These are phyloP conservation scores for Monochamus alternatus DNA, from an alignment of 2,888 invertebrate species.

Conservation along the genomic window DNA sequence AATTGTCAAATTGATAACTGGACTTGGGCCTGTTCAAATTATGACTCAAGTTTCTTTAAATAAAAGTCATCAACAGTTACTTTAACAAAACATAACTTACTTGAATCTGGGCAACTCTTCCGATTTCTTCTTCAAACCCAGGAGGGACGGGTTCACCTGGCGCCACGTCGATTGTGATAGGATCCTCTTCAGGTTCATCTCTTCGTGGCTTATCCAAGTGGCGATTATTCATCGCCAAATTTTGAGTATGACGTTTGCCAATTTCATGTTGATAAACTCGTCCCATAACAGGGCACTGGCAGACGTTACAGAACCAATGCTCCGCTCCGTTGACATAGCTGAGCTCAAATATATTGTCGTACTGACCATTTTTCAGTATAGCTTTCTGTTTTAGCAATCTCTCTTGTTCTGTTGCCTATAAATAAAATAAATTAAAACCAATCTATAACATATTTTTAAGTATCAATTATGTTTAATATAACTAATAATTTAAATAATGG, in stretches of 20 bases:
- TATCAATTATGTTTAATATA: slow-evolving; percentile 10
- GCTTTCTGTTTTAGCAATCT: slow-evolving; percentile 65
- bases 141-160: slow-evolving; percentile 82
- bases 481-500: slow-evolving; percentile 19
- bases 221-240: slow-evolving; percentile 52
- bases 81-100: slow-evolving; percentile 50
- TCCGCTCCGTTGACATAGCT: slow-evolving; percentile 64
- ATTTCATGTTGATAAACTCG: slow-evolving; percentile 68
- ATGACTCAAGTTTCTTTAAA: too few relatives aligned
- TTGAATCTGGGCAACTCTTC: slow-evolving; percentile 66
- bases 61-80: neutral
- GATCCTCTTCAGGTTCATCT: slow-evolving; percentile 41
- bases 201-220: slow-evolving; percentile 37
- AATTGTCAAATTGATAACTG: too few relatives aligned
- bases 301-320: slow-evolving; percentile 68
- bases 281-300: slow-evolving; percentile 69
- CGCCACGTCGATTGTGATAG: slow-evolving; percentile 66
- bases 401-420: slow-evolving; percentile 66
- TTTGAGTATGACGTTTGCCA: slow-evolving; percentile 66
- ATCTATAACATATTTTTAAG: neutral
- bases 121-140: slow-evolving; percentile 79
- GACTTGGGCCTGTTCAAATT: too few relatives aligned
- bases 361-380: slow-evolving; percentile 64
- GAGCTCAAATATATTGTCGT: slow-evolving; percentile 67
- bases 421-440: slow-evolving; percentile 40